phyloP scores from a whole-genome alignment of 2,888 invertebrate species.

The Mythimna lalbum region DNA sequence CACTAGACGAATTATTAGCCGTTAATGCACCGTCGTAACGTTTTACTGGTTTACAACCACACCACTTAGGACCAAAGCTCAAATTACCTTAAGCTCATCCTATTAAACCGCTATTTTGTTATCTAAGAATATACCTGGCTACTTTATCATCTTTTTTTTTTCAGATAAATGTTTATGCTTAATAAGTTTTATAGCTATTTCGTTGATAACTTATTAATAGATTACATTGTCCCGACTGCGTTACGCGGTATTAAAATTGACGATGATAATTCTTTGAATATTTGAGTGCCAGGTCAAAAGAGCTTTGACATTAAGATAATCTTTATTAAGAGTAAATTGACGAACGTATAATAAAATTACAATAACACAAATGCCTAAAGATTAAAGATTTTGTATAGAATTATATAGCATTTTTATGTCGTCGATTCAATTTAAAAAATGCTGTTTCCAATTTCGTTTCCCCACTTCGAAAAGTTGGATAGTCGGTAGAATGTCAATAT shows the following conservation, averaged over 20 bases:
- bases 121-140: slow-evolving; percentile 60
- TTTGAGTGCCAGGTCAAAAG: slow-evolving; percentile 38
- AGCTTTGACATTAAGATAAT: slow-evolving; percentile 52
- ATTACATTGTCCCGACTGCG: slow-evolving; percentile 51
- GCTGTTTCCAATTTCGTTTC: not conserved
- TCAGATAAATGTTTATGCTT: slow-evolving; percentile 44
- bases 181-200: slow-evolving; percentile 55
- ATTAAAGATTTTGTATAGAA: slow-evolving; percentile 27
- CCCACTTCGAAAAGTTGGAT: slow-evolving; percentile 27
- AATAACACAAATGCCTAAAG: slow-evolving; percentile 32
- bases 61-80: slow-evolving; percentile 80
- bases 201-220: slow-evolving; percentile 52
- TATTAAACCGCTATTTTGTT: slow-evolving; percentile 64
- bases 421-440: slow-evolving; percentile 35
- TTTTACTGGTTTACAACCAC: slow-evolving; percentile 81
- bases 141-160: slow-evolving; percentile 62
- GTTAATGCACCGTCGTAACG: slow-evolving; percentile 81
- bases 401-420: slow-evolving; percentile 30
- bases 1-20: slow-evolving; percentile 84
- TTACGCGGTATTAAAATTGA: slow-evolving; percentile 53
- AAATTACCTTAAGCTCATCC: slow-evolving; percentile 75
- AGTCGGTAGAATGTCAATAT: slow-evolving; percentile 47
- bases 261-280: slow-evolving; percentile 50
- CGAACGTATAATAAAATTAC: slow-evolving; percentile 55
- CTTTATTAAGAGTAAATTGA: slow-evolving; percentile 56